Evolutionary conservation across 1,140 invertebrate genomes (phyloP).

Genomic region (Dendroctonus ponderosae): DNA sequence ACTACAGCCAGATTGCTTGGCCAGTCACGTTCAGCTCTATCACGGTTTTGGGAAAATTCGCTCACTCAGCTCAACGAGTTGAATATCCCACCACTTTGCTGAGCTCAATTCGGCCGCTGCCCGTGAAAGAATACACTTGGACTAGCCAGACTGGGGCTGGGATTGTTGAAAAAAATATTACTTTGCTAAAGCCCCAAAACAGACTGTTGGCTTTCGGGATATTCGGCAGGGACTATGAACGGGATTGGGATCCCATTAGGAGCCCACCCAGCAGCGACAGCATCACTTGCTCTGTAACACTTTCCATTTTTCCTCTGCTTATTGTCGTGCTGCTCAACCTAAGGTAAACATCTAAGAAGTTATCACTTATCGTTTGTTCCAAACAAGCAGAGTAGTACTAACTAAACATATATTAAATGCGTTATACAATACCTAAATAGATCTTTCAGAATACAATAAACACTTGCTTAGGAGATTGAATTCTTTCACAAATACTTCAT

Average conservation of each 20-base stretch:
- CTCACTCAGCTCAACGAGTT: constrained; percentile 21
- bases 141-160: constrained; percentile 5
- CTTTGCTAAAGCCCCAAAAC: constrained; percentile 28
- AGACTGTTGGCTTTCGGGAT: constrained; percentile 39
- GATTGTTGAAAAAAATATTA: constrained; percentile 23
- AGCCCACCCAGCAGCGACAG: constrained; percentile 3
- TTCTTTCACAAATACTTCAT: no score
- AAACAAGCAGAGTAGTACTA: background rate
- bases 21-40: constrained; percentile 37
- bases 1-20: constrained; percentile 37
- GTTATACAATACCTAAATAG: no score
- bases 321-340: background rate
- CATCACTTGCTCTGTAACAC: no score
- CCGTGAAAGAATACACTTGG: constrained; percentile 27
- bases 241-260: constrained; percentile 33
- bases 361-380: no score
- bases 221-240: constrained; percentile 37
- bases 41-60: constrained; percentile 29
- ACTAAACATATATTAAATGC: background rate
- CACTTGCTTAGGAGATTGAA: no score
- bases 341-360: no score
- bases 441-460: no score
- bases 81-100: constrained; percentile 39
- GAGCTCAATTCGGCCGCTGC: constrained; percentile 35
- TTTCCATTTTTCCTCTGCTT: no score